Conservation (phyloP, 2,797 vertebrate species). For the Natrix natrix region DNA sequence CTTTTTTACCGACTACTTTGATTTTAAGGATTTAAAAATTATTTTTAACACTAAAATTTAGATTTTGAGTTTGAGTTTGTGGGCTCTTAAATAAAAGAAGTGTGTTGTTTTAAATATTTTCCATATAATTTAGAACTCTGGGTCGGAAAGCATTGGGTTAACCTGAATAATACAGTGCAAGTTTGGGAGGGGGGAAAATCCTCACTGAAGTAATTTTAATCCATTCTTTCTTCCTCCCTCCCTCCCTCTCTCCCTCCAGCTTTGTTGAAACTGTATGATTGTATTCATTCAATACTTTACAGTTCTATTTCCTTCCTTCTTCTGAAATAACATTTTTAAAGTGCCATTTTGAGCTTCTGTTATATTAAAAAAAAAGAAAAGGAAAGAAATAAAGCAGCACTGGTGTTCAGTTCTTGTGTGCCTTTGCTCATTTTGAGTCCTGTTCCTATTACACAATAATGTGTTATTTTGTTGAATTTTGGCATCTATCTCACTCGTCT, state of each 20-base stretch:
- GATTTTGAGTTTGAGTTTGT: background rate
- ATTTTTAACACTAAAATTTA: background rate
- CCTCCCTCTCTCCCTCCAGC: constrained; percentile 45
- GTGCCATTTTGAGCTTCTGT: constrained; percentile 54
- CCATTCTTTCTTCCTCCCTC: constrained; percentile 57
- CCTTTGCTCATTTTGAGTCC: constrained; percentile 70
- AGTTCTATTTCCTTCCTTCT: constrained; percentile 57
- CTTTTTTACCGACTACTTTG: background rate
- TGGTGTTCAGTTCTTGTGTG: constrained; percentile 69
- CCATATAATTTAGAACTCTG: constrained; percentile 23
- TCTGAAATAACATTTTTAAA: constrained; percentile 53
- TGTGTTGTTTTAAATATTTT: background rate
- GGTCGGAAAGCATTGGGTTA: constrained; percentile 69
- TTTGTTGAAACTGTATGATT: constrained; percentile 44
- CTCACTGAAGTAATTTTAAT: constrained; percentile 71
- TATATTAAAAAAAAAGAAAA: constrained; percentile 13
- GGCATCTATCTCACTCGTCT: constrained; percentile 79
- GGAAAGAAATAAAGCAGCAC: constrained; percentile 29
- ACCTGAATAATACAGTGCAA: constrained; percentile 51
- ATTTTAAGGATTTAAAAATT: background rate
- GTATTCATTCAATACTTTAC: constrained; percentile 53
- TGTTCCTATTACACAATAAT: constrained; percentile 82
- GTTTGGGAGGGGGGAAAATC: constrained; percentile 53
- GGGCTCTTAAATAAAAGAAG: background rate
- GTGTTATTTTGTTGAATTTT: constrained; percentile 84